phyloP scores from a whole-genome alignment of 2,113 vertebrate genomes.

The Onychostruthus taczanowskii region DNA sequence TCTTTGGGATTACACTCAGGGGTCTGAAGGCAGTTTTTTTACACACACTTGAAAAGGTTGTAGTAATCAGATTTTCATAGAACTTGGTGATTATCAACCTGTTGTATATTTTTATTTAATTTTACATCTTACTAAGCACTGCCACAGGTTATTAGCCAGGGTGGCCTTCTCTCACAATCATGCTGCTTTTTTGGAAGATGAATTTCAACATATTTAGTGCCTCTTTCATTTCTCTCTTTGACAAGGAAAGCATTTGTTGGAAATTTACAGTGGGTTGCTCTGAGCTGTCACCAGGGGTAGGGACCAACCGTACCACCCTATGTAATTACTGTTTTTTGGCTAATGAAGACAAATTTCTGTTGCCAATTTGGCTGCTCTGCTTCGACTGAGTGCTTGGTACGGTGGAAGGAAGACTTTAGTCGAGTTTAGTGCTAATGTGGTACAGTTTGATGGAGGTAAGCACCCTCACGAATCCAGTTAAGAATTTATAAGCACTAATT shows the following conservation, averaged over 20 bases:
- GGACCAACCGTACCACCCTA: accelerated
- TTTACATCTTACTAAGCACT: slow-evolving; percentile 78
- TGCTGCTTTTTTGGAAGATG: slow-evolving; percentile 82
- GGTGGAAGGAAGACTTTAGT: not conserved
- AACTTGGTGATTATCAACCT: slow-evolving; percentile 75
- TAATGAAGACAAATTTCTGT: not conserved
- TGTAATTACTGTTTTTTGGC: not conserved
- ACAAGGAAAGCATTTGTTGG: slow-evolving; percentile 62
- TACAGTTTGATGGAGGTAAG: not conserved
- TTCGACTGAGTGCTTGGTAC: not conserved
- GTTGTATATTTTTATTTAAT: slow-evolving; percentile 77
- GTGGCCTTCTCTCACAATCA: slow-evolving; percentile 80
- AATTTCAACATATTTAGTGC: slow-evolving; percentile 82
- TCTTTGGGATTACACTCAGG: slow-evolving; percentile 87
- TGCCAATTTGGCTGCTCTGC: not conserved
- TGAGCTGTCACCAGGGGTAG: slow-evolving; percentile 43
- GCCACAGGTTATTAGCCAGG: slow-evolving; percentile 78
- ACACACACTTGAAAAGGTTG: slow-evolving; percentile 84
- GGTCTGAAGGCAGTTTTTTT: slow-evolving; percentile 83
- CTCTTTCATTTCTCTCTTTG: slow-evolving; percentile 79
- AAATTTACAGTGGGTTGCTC: slow-evolving; percentile 26
- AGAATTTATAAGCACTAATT: slow-evolving; percentile 13
- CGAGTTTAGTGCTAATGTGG: not conserved
- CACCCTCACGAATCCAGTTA: not conserved
- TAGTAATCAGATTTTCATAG: slow-evolving; percentile 73